Evolutionary conservation across 1,140 invertebrate species (phyloP), one percentile per base, ranked within the genome.

Genomic region (Drosophila setifemur): DNA sequence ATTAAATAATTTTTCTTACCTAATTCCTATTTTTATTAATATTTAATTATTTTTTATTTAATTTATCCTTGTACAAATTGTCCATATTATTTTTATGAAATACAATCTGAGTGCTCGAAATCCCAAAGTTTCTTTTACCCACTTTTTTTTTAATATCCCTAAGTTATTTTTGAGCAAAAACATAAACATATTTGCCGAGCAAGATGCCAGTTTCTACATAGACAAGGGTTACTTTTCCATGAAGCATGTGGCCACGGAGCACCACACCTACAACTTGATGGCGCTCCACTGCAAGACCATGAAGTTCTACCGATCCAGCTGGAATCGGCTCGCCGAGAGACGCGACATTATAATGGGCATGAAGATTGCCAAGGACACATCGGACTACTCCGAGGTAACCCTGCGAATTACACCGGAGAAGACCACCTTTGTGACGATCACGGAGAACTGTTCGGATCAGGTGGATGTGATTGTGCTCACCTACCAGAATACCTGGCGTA

Each of bases 151-250:
- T n/a, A n/a, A n/a, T n/a, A n/a, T 12, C 11, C 4, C 6, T 0
- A 11, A 89, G 86, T n/a, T 58, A 0, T 87, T 89, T 6, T 45
- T 53, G 6, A 71, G 64, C 0, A 77, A 72, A 9, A 70, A 71
- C 16, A 52, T 89, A 0, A 89, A 89, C 18, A 88, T 89, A 6
- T 89, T 89, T 54, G 73, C 88, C 1, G 71, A 88, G 6, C 42
- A 82, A 11, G 88, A 89, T 54, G 88, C 88, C 7, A 52, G 61
- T 5, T 89, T 31, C 47, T 89, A 89, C 42, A 89, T 89, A 2
- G 69, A 86, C 9, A 89, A 88, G 23, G 88, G 76, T 1, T 70
- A 75, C 23, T 81, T 68, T 16, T 66, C 45, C 5, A 37, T 86
- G 9, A 89, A 89, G 48, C 88, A 89, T 9, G 68, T 79, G 31